Base-by-base conservation (phyloP, 2,888 invertebrate genomes). In the Melolontha melolontha region DNA sequence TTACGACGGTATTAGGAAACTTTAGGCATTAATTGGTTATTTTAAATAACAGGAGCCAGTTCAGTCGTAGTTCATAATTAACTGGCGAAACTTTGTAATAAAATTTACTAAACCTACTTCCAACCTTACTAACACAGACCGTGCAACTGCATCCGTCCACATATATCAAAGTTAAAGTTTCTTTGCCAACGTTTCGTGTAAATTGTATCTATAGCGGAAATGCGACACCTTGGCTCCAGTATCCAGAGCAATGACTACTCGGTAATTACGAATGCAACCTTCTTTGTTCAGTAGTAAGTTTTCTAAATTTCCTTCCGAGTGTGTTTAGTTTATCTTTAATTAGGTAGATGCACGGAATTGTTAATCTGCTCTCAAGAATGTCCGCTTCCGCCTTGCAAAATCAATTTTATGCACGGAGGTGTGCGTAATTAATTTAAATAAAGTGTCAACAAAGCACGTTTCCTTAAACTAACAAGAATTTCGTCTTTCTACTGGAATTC, bases 21-120 rank as follows among this genome's bases (percentile, higher is more conserved):
- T 54, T 54, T 54, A 40, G 54, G 40, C 54, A 54, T 54, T 54
- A 54, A 54, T 54, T 54, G 54, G 54, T 54, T 54, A 54, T 54
- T 54, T 54, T 54, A 54, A 54, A 54, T 41, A 54, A 10, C 40
- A 39, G 11, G 17, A 54, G 39, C 17, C 10, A 54, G 40, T 17
- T 40, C n/a, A 11, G 16, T 16, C 5, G 40, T 54, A 54, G 40
- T 54, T 54, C 40, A 54, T 54, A 54, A 54, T 54, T 54, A 54
- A 54, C 54, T 54, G n/a, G 16, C 11, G 54, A 40, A 54, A 54
- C 40, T 54, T 54, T 17, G 54, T 40, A 54, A 54, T 54, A 54
- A 54, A 54, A 54, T 54, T 54, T 54, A 54, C 39, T 54, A 54
- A 54, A 54, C 54, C 17, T 10, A 39, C 40, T 54, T 17, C 54